These are phyloP conservation scores for Penaeus chinensis DNA, from an alignment of 1,140 invertebrate genomes.

Conservation along the genomic window DNA sequence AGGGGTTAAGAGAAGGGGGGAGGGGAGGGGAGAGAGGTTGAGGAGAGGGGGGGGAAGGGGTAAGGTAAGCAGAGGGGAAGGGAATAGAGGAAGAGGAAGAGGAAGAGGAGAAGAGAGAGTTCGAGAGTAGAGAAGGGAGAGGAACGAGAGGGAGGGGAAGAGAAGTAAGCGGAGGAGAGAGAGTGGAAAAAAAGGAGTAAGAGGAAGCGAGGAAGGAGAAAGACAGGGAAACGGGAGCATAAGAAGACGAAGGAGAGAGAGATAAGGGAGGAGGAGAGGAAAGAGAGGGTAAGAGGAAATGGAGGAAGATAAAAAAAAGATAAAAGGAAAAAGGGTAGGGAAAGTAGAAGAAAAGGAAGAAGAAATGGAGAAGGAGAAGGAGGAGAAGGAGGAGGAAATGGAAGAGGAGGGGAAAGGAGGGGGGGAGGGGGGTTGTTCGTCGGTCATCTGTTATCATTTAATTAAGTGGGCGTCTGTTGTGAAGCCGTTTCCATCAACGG, in stretches of 20 bases:
- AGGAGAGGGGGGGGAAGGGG: no score
- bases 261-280: no score
- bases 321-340: neutral
- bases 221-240: no score
- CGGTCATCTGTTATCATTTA: no score
- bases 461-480: no score
- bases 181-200: no score
- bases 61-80: no score
- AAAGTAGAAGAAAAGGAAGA: neutral
- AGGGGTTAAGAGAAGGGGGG: no score
- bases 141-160: neutral
- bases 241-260: no score
- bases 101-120: neutral
- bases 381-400: neutral
- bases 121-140: neutral
- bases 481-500: neutral
- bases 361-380: conserved; percentile 3
- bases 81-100: no score
- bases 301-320: neutral
- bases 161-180: neutral
- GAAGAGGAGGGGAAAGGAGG: neutral
- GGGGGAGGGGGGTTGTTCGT: neutral
- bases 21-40: no score
- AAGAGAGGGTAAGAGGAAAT: neutral
- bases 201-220: no score